Base-by-base conservation (phyloP, 2,113 vertebrate species). In the Anas platyrhynchos region DNA sequence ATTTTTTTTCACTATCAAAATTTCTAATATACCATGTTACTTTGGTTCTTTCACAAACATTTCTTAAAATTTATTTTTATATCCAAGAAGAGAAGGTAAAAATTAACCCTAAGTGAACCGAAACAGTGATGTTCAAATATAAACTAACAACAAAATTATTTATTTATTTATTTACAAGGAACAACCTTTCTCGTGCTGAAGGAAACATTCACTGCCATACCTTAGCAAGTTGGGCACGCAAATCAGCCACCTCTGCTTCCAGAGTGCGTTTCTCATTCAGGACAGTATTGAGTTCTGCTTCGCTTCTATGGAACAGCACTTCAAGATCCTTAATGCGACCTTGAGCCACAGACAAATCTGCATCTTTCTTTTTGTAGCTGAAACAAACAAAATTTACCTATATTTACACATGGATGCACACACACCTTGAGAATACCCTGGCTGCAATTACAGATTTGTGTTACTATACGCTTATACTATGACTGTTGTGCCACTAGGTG, bases 291-390 rank as follows among this genome's bases (percentile, higher is more conserved):
- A 99, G 98, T 20, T 99, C 97, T 0, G 98, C 99, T 89, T 99
- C 99, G 1, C 98, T 99, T 78, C 99, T 98, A 3, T 99, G 99
- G 93, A 98, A 98, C 56, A 99, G 97, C 14, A 98, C 97, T 88
- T 99, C 99, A 92, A 99, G 97, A 41, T 98, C 98, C 81, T 97
- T 98, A 75, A 98, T 98, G 20, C 99, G 98, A 31, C 98, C 98
- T 94, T 98, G 89, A 7, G 98, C 98, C 44, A 98, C 96, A 1
- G 97, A 94, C 83, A 99, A 97, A 81, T 99, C 99, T 0, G 96
- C 97, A 46, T 99, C 99, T 91, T 98, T 98, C 98, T 99, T 99
- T 93, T 99, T 99, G 69, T 97, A 98, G 95, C 99, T 99, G 89
- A 3, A 97, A 95, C 36, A 61, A 95, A 20, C n/a, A 54, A 8